Percentiles rank a stretch among this genome's conserved stretches.
These are phyloP conservation scores for Rhabdomys pumilio DNA, from an alignment of 2,797 vertebrate genomes.

Conservation along the genomic window DNA sequence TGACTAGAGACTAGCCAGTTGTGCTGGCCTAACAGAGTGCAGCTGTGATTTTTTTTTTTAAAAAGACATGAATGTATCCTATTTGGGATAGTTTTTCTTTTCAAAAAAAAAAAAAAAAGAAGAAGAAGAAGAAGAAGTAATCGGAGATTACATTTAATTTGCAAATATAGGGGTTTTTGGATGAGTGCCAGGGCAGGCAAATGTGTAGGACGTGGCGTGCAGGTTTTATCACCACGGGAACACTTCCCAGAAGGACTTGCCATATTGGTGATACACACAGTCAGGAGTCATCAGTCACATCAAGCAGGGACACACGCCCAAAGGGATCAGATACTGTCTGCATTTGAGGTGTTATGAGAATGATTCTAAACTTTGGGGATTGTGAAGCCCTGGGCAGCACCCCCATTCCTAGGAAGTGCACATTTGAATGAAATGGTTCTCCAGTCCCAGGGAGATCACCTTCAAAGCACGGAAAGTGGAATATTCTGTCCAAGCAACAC, in stretches of 20 bases:
- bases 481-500: not conserved
- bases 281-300: not conserved
- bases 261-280: too few species aligned
- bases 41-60: not conserved
- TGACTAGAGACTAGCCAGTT: slow-evolving; percentile 76
- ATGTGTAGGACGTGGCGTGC: not conserved
- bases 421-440: slow-evolving; percentile 35
- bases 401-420: not conserved
- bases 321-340: not conserved
- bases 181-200: not conserved
- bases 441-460: not conserved
- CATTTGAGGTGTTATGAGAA: not conserved
- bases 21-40: slow-evolving; percentile 69
- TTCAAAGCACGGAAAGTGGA: slow-evolving; percentile 8
- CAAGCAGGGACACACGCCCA: not conserved
- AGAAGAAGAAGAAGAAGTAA: not conserved
- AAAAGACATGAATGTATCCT: not conserved
- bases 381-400: not conserved
- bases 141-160: slow-evolving; percentile 23
- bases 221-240: not conserved
- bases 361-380: slow-evolving; percentile 14
- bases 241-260: not conserved
- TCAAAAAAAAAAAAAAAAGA: not conserved
- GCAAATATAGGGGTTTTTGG: not conserved
- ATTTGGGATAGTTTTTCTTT: slow-evolving; percentile 60